These are phyloP conservation scores for Heliocidaris tuberculata DNA, from an alignment of 35 echinoderm and acorn worm genomes.

Conservation along the genomic window DNA sequence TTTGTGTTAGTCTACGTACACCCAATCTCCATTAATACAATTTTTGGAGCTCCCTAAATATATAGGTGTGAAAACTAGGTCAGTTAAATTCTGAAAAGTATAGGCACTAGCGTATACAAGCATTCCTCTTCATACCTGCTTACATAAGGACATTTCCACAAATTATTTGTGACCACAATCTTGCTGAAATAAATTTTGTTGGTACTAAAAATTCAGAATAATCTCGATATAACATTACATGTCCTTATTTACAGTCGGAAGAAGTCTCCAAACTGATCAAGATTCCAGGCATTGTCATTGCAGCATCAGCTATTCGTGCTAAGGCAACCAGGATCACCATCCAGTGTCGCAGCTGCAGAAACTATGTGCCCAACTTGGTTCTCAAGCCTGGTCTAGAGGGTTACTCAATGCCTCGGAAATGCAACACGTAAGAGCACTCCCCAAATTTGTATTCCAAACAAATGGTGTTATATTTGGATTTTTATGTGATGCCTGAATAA, in stretches of 20 bases:
- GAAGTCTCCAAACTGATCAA: conserved; percentile 91
- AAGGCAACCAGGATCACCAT: conserved; percentile 97
- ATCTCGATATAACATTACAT: no score
- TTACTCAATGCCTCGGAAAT: conserved; percentile 84
- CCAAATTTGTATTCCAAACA: neutral
- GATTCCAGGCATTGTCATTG: conserved; percentile 88
- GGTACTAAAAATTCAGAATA: no score
- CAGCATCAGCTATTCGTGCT: conserved; percentile 80
- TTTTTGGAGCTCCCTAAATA: no score
- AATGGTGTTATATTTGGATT: neutral
- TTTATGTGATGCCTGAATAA: neutral
- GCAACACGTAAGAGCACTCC: conserved; percentile 86
- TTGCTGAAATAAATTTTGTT: no score
- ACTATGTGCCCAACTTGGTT: conserved; percentile 82
- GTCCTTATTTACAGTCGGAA: conserved; percentile 68
- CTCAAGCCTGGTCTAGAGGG: conserved; percentile 97
- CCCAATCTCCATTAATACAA: no score
- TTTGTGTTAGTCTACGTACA: no score
- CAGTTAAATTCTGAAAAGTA: no score
- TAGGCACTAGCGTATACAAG: no score
- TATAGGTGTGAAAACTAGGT: no score
- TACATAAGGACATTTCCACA: no score
- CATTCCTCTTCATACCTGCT: no score
- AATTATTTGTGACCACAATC: no score
- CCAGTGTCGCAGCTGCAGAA: conserved; percentile 90